Conservation (phyloP, 2,888 invertebrate species). For the Drosophila sordidula region DNA sequence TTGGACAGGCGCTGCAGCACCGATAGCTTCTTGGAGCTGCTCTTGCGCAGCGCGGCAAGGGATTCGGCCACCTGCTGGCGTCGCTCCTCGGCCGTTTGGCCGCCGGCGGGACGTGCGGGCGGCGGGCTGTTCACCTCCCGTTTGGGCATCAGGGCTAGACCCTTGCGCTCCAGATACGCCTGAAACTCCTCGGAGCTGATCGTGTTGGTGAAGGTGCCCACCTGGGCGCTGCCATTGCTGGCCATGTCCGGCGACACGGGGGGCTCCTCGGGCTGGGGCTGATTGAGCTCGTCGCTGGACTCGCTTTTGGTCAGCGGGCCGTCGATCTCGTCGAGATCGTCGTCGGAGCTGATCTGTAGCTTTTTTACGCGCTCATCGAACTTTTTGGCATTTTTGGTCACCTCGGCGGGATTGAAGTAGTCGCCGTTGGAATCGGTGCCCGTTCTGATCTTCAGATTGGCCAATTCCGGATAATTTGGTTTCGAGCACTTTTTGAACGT, state of each 20-base stretch:
- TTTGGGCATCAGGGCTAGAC: constrained; percentile 81
- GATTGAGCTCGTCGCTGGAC: constrained; percentile 82
- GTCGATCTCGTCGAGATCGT: constrained; percentile 84
- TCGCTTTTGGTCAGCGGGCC: constrained; percentile 83
- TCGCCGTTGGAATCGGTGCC: constrained; percentile 80
- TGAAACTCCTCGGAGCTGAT: constrained; percentile 84
- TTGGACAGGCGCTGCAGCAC: constrained; percentile 83
- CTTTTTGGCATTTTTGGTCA: constrained; percentile 84
- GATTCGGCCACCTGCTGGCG: constrained; percentile 54
- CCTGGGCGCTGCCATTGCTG: constrained; percentile 3
- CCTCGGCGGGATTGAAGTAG: constrained; percentile 84
- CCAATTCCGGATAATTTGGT: constrained; percentile 84
- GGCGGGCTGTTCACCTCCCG: constrained; percentile 61
- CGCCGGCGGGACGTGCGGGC: background rate
- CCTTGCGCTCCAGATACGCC: constrained; percentile 84
- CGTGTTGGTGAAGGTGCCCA: constrained; percentile 83
- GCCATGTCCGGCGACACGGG: background rate
- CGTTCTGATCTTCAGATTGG: constrained; percentile 84
- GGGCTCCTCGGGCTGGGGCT: constrained; percentile 6
- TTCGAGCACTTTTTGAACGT: constrained; percentile 83
- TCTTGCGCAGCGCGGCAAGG: constrained; percentile 51
- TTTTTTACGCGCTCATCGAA: constrained; percentile 84
- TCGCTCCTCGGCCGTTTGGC: constrained; percentile 42
- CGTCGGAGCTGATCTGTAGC: constrained; percentile 83
- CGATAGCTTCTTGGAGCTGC: constrained; percentile 80